Base-by-base conservation (phyloP, 2,113 vertebrate genomes). In the Euleptes europaea region DNA sequence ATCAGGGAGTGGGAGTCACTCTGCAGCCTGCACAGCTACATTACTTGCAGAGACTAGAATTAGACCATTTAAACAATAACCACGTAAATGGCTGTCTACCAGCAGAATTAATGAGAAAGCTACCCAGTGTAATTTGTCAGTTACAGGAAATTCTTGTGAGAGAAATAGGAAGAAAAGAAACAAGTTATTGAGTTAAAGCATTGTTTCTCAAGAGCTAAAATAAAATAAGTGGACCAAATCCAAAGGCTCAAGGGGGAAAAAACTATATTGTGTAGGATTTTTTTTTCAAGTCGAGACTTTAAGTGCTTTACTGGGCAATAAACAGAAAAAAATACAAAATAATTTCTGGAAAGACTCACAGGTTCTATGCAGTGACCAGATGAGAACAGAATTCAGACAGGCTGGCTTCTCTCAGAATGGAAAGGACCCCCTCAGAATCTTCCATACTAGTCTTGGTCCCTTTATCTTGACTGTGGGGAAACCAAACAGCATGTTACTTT, bases 321-420 rank as follows among this genome's bases (percentile, higher is more conserved):
- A 23, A 10, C 19, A 65, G n/a, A 44, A 72, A 33, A 1, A 49
- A 17, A 49, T 9, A 72, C 84, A 77, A 23, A n/a, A 71, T 21
- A n/a, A 72, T 35, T 4, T 54, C 2, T 63, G 9, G 69, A 70
- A 66, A 54, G 91, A 95, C 95, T 97, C 94, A 97, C 96, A 93
- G 69, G 73, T 87, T 93, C 74, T 91, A 79, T n/a, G 88, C 0
- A 71, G 85, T 80, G 91, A 70, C 1, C 11, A 4, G 77, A 66
- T 21, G 84, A 13, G 77, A 82, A 89, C 81, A 88, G 44, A 84
- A 33, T 78, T 87, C n/a, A 12, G 84, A 17, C 1, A 91, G 69
- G 51, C 91, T n/a, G 7, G 40, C 3, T 66, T 72, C 87, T 81
- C 83, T 89, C 74, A 54, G 90, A 31, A 26, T 1, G 47, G 70